Evolutionary conservation across 2,888 invertebrate genomes (phyloP), one percentile per base, ranked within the genome.

Genomic region (Brenthis daphne): DNA sequence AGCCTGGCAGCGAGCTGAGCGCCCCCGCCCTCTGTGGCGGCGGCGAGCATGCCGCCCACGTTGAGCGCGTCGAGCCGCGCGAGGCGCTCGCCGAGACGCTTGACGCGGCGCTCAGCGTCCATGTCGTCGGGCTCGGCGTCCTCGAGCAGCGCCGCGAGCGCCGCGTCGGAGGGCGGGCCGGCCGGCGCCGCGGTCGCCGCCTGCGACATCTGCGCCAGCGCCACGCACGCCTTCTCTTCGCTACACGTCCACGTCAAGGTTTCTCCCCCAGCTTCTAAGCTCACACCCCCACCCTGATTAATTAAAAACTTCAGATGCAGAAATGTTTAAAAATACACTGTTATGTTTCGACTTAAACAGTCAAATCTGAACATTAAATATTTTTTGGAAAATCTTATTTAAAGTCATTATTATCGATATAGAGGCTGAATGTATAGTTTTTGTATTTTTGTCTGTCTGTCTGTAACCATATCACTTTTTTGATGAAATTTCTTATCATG

Each of bases 71-170:
- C 90, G 51, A 89, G 85, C 69, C 97, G 94, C 47, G 97, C 97
- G 65, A 99, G 90, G 82, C 98, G 97, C 80, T 96, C 96, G 4
- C 96, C 96, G 50, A 99, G 92, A 71, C 91, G 95, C 20, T 82
- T 84, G 94, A 95, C 95, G 80, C 95, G 95, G 20, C 93, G 93
- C 88, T 95, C 95, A 12, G 97, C 97, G 89, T 97, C 96, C 66
- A 96, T 96, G 70, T 98, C 97, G n/a, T 97, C 98, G 85, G 96
- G 96, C 83, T 97, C 96, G 81, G 97, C 97, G 56, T 75, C 78
- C 37, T 77, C 79, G 91, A 99, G 96, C 74, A 99, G 93, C 77
- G 96, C 95, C 12, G 86, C 85, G 24, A 89, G 81, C 69, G 89
- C 90, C 64, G 84, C 99, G 33, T 94, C 94, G 77, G 98, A 97